Conservation (phyloP, 35 echinoderm and acorn worm genomes). For the Ophiothrix spiculata region DNA sequence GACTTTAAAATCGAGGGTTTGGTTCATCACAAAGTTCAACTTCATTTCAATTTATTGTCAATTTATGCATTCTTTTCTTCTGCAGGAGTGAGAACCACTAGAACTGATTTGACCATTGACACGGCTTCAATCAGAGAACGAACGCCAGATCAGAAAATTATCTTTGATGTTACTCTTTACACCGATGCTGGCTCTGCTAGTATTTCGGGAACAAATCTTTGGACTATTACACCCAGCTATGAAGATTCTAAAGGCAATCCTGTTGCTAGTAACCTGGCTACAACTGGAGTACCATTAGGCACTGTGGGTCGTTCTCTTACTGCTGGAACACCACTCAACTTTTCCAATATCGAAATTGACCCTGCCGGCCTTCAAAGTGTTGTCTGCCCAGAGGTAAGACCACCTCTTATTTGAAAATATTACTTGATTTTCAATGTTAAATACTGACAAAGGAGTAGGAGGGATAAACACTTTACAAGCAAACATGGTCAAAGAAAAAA, state of each 20-base stretch:
- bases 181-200: background rate
- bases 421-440: too few species aligned
- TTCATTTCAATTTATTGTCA: too few species aligned
- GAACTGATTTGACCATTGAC: background rate
- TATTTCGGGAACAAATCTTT: background rate
- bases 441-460: too few species aligned
- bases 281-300: background rate
- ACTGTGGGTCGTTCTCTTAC: background rate
- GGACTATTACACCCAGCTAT: background rate
- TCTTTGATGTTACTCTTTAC: background rate
- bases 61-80: too few species aligned
- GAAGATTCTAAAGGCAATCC: background rate
- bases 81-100: background rate
- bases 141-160: background rate
- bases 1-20: too few species aligned
- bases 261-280: background rate
- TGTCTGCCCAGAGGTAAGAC: background rate
- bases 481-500: too few species aligned
- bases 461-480: too few species aligned
- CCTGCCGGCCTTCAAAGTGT: background rate
- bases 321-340: background rate
- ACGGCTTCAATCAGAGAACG: background rate
- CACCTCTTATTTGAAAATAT: too few species aligned
- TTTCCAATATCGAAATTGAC: background rate
- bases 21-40: too few species aligned